Conservation (phyloP, 2,797 vertebrate genomes). For the Rachycentron canadum region DNA sequence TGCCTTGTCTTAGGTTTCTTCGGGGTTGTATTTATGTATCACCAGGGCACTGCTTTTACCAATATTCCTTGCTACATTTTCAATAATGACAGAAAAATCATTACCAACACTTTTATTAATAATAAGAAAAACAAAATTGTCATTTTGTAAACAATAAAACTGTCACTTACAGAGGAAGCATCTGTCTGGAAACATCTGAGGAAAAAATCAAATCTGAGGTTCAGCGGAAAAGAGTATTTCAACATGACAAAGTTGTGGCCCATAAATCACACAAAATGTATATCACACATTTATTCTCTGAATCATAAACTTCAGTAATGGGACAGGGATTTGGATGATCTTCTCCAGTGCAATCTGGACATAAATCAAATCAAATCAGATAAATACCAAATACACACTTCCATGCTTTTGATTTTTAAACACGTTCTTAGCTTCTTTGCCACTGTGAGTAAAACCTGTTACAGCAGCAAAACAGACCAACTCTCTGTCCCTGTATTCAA, state of each 20-base stretch:
- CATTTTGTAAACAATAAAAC: conserved; percentile 60
- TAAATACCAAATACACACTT: background rate
- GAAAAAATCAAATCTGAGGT: conserved; percentile 52
- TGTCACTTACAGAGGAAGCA: conserved; percentile 48
- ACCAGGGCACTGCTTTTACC: background rate
- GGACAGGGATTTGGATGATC: conserved; percentile 16
- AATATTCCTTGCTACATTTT: background rate
- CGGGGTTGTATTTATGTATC: conserved; percentile 21
- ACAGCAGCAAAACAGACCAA: background rate
- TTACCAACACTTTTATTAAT: conserved; percentile 71
- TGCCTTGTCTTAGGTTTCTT: conserved; percentile 32
- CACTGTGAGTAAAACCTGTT: background rate
- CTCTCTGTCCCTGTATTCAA: conserved; percentile 10
- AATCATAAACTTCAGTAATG: conserved; percentile 21
- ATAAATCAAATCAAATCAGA: conserved; percentile 14
- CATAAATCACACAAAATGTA: conserved; percentile 11
- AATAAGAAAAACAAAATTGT: conserved; percentile 35
- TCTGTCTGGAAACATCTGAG: conserved; percentile 39
- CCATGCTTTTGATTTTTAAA: background rate
- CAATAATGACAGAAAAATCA: conserved; percentile 46
- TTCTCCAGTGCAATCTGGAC: background rate
- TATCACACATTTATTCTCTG: conserved; percentile 13
- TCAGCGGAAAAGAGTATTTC: conserved; percentile 17
- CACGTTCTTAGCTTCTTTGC: background rate
- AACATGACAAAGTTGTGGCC: conserved; percentile 27